Base-by-base conservation (phyloP, 2,888 invertebrate genomes). In the Thymelicus acteon region DNA sequence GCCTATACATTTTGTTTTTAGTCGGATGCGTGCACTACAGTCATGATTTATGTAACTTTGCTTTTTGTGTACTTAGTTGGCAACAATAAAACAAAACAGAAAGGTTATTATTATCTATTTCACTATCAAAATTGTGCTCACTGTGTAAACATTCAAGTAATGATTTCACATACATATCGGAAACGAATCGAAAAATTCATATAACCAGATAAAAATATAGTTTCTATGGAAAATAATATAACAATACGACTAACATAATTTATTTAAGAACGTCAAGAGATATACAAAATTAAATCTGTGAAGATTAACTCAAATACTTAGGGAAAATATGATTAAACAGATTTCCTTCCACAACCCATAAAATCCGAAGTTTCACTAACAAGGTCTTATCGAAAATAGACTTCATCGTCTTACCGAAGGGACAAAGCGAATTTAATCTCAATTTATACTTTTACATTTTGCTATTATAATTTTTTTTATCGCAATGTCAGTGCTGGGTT, bases 361-460 rank as follows among this genome's bases (percentile, higher is more conserved):
- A 57, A 64, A 47, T 57, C 57, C 31, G 31, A 24, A 57, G 57
- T 47, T 65, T 57, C 31, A 57, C n/a, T 65, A 57, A 57, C 44
- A 65, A 65, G n/a, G 44, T 63, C 12, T 64, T 64, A 64, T 64
- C 63, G 63, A 64, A 52, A 61, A 61, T 61, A 24, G 44, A 47
- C 61, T 61, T 24, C 40, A n/a, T 19, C 44, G 44, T 47, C 47
- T 40, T 47, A 31, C 31, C 5, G 31, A 31, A 3, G 31, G 31
- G 31, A 31, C 31, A 31, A 31, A 47, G 15, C 44, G 10, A 12
- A 19, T 19, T 47, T 61, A 61, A 61, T 61, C 61, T 24, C 61
- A 61, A 61, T 61, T 60, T 44, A 61, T 61, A 61, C 2, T 19
- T 19, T 61, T 47, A 44, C 44, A 44, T 44, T 44, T 44, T 44